Evolutionary conservation across 2,113 vertebrate genomes (phyloP).

Genomic region (Origma solitaria): DNA sequence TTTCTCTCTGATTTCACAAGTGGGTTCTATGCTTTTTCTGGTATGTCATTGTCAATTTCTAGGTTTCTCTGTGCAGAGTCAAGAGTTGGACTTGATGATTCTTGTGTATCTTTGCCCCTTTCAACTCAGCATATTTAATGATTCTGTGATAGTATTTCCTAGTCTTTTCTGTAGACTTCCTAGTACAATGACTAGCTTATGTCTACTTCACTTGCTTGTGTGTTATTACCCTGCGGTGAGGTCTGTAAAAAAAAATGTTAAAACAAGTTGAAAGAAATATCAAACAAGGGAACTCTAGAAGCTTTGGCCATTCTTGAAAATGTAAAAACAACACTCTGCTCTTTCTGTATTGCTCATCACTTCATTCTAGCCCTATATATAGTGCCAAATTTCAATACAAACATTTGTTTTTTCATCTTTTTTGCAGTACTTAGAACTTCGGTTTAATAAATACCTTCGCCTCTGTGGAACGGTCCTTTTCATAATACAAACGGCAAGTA

Average conservation of each 20-base stretch:
- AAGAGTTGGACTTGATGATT: neutral
- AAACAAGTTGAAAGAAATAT: neutral
- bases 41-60: neutral
- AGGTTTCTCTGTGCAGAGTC: neutral
- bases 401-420: neutral
- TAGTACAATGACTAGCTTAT: neutral
- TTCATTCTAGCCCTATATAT: neutral
- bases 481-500: slow-evolving; percentile 86
- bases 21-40: neutral
- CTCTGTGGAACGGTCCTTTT: slow-evolving; percentile 82
- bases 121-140: neutral
- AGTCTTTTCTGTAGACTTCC: neutral
- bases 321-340: neutral
- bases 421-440: slow-evolving; percentile 86
- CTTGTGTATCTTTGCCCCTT: neutral
- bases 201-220: neutral
- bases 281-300: neutral
- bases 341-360: neutral
- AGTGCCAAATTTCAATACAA: neutral
- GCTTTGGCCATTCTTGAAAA: neutral
- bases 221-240: neutral
- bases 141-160: neutral
- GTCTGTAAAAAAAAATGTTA: neutral
- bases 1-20: neutral
- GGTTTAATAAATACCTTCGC: slow-evolving; percentile 82